Evolutionary conservation across 2,797 vertebrate genomes (phyloP).

Genomic region (Coccyzus lansbergi): DNA sequence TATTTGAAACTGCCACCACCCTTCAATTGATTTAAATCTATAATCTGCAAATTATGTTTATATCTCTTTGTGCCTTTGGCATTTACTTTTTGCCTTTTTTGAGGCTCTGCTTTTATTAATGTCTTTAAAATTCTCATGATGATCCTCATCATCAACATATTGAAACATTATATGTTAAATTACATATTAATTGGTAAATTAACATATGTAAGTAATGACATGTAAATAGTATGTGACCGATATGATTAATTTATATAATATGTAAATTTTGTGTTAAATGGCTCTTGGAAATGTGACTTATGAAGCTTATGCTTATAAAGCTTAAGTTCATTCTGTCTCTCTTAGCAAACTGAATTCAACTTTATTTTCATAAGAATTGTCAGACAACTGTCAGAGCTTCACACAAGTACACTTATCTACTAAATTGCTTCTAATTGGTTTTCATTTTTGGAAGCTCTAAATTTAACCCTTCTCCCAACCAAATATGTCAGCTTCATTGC

Average conservation of each 20-base stretch:
- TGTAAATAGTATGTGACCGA: too few relatives aligned
- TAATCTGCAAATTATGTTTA: background rate
- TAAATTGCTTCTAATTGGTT: background rate
- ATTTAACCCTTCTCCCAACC: background rate
- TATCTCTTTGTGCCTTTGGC: background rate
- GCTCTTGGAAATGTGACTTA: background rate
- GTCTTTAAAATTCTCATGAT: background rate
- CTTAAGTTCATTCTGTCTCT: background rate
- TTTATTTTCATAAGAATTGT: background rate
- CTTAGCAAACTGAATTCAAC: background rate
- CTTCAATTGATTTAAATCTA: background rate
- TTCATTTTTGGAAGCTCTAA: background rate
- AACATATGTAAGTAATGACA: too few relatives aligned
- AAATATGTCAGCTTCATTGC: background rate
- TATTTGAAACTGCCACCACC: background rate
- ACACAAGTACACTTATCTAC: background rate
- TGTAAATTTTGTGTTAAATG: background rate
- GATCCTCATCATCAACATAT: background rate
- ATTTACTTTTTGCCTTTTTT: background rate
- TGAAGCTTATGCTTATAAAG: too few relatives aligned
- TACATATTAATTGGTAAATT: too few relatives aligned
- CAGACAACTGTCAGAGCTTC: background rate
- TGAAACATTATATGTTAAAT: too few relatives aligned
- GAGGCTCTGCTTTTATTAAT: background rate
- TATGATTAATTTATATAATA: too few relatives aligned